These are phyloP conservation scores for Vidua chalybeata DNA, from an alignment of 2,113 vertebrate genomes.

Conservation along the genomic window DNA sequence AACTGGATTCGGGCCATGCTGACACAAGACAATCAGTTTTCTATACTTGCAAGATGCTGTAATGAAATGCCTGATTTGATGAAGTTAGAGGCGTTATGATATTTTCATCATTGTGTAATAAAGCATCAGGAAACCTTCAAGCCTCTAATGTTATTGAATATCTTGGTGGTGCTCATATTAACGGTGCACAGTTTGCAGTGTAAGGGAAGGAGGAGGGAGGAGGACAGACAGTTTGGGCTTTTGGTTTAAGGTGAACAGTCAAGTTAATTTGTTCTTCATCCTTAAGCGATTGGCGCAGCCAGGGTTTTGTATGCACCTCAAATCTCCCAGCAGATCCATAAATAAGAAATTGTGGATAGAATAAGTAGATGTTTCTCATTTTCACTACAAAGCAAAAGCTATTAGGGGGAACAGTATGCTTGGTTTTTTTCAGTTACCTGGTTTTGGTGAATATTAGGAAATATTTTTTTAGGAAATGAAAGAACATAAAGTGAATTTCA, in stretches of 20 bases:
- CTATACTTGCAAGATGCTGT: not conserved
- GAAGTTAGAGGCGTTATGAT: conserved; percentile 30
- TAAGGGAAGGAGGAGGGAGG: not conserved
- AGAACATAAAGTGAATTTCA: not conserved
- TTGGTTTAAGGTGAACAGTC: not conserved
- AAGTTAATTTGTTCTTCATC: not conserved
- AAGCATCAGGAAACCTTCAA: conserved; percentile 48
- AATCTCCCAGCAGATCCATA: not conserved
- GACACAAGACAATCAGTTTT: conserved; percentile 42
- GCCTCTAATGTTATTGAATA: not conserved
- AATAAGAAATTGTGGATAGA: not conserved
- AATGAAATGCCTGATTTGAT: conserved; percentile 42
- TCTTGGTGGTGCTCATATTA: not conserved
- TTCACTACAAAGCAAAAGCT: not conserved
- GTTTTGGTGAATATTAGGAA: not conserved
- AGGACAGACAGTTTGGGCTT: fast-evolving
- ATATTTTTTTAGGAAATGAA: not conserved
- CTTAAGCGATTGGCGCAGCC: not conserved
- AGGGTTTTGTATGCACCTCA: not conserved
- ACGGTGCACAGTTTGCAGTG: not conserved
- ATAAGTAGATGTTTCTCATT: not conserved
- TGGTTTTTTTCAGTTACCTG: not conserved
- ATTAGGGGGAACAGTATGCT: not conserved
- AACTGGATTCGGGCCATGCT: not conserved
- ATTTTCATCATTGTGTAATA: conserved; percentile 43